Percentiles rank a stretch among this genome's conserved stretches.
Conservation (phyloP, 2,113 vertebrate species). For the Procavia capensis region DNA sequence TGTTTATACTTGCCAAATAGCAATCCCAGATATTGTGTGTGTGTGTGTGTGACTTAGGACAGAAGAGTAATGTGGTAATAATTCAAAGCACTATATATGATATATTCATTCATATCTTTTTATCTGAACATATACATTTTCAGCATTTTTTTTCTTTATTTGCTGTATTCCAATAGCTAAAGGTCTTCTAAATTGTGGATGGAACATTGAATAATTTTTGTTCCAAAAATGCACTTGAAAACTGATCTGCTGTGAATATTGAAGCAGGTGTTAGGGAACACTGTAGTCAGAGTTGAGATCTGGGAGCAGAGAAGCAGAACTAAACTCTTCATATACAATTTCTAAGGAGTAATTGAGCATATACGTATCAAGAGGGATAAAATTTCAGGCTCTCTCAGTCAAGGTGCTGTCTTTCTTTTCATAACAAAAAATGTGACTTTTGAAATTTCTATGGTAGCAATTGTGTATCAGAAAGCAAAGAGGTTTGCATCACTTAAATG, state of each 20-base stretch:
- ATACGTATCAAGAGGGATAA: constrained; percentile 67
- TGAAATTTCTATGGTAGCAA: constrained; percentile 76
- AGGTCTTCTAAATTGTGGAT: constrained; percentile 45
- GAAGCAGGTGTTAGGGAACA: constrained; percentile 70
- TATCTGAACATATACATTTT: constrained; percentile 40
- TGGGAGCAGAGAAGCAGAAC: constrained; percentile 64
- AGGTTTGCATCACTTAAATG: constrained; percentile 53
- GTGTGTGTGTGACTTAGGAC: not conserved
- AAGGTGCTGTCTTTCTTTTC: constrained; percentile 58
- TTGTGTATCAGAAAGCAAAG: constrained; percentile 59
- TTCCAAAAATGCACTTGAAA: constrained; percentile 59
- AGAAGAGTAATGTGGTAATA: not conserved
- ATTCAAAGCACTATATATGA: not conserved
- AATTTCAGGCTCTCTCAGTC: constrained; percentile 71
- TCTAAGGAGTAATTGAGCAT: constrained; percentile 76
- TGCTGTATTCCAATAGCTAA: not conserved
- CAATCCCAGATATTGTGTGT: not conserved
- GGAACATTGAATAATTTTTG: constrained; percentile 50
- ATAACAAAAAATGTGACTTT: constrained; percentile 49
- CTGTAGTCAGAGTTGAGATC: constrained; percentile 47
- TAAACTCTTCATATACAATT: constrained; percentile 72
- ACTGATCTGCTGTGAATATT: constrained; percentile 42
- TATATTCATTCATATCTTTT: constrained; percentile 36
- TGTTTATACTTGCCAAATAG: constrained; percentile 50
- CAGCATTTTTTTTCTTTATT: constrained; percentile 45